Conservation (phyloP, 2,797 vertebrate genomes). For the Dicrostonyx torquatus region DNA sequence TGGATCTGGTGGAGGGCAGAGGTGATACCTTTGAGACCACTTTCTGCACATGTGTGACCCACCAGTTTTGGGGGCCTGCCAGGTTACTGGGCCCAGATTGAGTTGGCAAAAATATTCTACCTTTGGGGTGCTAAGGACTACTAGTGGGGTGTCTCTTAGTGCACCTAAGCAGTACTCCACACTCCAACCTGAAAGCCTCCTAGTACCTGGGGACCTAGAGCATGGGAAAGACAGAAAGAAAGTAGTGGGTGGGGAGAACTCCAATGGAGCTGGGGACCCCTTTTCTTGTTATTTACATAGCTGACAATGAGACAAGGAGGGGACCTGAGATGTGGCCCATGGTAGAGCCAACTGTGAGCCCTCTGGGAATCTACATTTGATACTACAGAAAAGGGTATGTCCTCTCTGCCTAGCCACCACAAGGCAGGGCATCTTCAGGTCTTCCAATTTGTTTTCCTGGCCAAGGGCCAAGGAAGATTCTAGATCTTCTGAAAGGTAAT, state of each 20-base stretch:
- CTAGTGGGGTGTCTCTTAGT: constrained; percentile 51
- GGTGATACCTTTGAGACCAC: not conserved
- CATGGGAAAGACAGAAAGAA: not conserved
- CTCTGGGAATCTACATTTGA: not conserved
- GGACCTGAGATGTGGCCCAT: not conserved
- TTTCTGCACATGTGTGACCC: not conserved
- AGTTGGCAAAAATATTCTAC: not conserved
- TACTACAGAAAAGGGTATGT: not conserved
- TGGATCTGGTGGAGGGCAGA: not conserved
- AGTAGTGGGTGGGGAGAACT: not conserved
- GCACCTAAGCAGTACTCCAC: constrained; percentile 56
- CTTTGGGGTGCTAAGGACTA: constrained; percentile 57
- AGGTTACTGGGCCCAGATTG: not conserved
- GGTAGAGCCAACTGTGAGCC: accelerated
- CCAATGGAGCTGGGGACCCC: not conserved
- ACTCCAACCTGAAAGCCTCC: not conserved
- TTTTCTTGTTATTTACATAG: not conserved
- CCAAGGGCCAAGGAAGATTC: not conserved
- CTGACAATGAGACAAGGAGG: not conserved
- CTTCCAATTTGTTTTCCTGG: not conserved
- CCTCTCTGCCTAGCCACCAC: not conserved
- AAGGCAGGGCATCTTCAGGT: not conserved
- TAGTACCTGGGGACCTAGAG: constrained; percentile 29
- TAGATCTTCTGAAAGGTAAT: constrained; percentile 5
- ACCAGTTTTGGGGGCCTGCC: not conserved